Conservation (phyloP, 2,113 vertebrate genomes). For the Sprattus sprattus region DNA sequence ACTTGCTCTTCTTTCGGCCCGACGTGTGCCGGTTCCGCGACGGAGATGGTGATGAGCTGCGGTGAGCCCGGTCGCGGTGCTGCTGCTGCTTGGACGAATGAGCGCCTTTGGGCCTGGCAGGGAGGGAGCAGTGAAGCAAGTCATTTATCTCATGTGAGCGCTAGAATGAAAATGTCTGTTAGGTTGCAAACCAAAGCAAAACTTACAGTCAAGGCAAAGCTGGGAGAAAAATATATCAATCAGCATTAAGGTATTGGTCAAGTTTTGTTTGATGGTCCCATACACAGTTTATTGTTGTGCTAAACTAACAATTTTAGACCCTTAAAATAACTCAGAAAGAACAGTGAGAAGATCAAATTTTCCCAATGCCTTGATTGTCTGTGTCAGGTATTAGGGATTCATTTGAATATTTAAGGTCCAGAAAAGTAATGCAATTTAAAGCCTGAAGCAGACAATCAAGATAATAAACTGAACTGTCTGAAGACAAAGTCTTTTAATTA, state of each 20-base stretch:
- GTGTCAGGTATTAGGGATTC: neutral
- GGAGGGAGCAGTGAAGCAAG: neutral
- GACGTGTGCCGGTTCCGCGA: conserved; percentile 73
- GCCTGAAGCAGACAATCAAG: neutral
- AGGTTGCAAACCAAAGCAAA: neutral
- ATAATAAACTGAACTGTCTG: no score
- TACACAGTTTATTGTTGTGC: neutral
- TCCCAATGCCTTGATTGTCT: neutral
- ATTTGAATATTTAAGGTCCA: neutral
- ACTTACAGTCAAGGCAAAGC: neutral
- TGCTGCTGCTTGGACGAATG: conserved; percentile 76
- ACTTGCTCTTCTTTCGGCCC: conserved; percentile 80
- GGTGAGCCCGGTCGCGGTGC: conserved; percentile 69
- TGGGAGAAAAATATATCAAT: neutral
- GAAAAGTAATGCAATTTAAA: neutral
- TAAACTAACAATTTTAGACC: neutral
- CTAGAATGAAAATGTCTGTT: neutral
- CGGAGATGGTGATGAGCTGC: conserved; percentile 78
- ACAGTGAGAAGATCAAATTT: neutral
- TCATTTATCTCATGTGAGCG: neutral
- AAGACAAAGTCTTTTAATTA: neutral
- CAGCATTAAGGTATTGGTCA: neutral
- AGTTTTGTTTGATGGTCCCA: neutral
- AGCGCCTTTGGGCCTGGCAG: conserved; percentile 62
- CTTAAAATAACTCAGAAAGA: neutral